phyloP scores from a whole-genome alignment of 2,113 vertebrate species.

The Eira barbara region DNA sequence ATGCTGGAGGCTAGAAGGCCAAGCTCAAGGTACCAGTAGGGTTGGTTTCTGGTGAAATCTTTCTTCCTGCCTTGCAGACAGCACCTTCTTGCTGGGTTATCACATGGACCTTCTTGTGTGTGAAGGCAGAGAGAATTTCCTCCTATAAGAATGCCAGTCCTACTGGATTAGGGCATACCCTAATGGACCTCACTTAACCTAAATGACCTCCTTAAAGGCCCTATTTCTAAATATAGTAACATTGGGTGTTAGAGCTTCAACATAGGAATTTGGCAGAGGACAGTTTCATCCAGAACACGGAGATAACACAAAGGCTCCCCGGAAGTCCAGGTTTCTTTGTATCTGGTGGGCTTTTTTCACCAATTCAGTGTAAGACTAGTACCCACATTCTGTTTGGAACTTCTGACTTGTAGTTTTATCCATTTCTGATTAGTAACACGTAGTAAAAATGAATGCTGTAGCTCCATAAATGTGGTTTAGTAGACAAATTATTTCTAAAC shows the following conservation, averaged over 20 bases:
- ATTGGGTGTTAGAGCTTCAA: background rate
- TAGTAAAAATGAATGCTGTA: background rate
- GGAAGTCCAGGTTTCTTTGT: background rate
- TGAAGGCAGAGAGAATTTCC: background rate
- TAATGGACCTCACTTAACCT: background rate
- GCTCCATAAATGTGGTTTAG: background rate
- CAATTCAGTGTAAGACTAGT: background rate
- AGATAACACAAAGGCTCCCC: background rate
- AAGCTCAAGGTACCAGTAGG: background rate
- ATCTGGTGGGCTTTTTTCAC: background rate
- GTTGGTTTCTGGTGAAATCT: background rate
- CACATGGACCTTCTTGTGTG: background rate
- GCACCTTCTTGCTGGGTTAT: background rate
- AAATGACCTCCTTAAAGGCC: background rate
- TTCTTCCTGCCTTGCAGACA: background rate
- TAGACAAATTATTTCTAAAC: constrained; percentile 28
- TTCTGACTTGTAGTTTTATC: background rate
- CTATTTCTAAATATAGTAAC: background rate
- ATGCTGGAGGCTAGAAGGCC: background rate
- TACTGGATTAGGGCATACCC: background rate
- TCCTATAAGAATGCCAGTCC: background rate
- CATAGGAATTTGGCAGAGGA: background rate
- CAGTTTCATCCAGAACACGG: background rate
- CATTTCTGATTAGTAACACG: background rate
- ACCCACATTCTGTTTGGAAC: background rate